phyloP scores from a whole-genome alignment of 30 jellyfish, hydroid and myxozoan species.

The Rhopilema esculentum region DNA sequence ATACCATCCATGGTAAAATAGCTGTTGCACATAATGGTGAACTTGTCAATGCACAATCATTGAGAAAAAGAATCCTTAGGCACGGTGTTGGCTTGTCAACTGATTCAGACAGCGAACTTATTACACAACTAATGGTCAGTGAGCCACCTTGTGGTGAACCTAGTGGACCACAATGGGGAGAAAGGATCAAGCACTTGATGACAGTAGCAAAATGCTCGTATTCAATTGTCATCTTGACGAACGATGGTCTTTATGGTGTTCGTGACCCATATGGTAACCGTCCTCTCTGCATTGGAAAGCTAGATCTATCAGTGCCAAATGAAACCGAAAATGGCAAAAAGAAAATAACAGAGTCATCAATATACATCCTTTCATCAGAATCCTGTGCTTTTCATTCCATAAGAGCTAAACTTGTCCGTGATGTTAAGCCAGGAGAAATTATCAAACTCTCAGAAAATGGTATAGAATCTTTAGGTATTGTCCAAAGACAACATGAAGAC shows the following conservation, averaged over 20 bases:
- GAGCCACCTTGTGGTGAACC: slow-evolving; percentile 98
- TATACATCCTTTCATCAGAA: slow-evolving; percentile 81
- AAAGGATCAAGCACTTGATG: slow-evolving; percentile 85
- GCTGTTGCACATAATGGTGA: slow-evolving; percentile 98
- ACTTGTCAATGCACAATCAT: slow-evolving; percentile 78
- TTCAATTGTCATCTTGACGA: slow-evolving; percentile 78
- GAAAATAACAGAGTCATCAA: slow-evolving; percentile 3
- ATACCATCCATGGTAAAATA: slow-evolving; percentile 84
- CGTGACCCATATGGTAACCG: slow-evolving; percentile 96
- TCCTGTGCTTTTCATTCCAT: slow-evolving; percentile 94
- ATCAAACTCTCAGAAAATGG: slow-evolving; percentile 76
- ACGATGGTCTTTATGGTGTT: slow-evolving; percentile 82
- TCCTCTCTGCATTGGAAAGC: slow-evolving; percentile 86
- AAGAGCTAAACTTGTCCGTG: slow-evolving; percentile 82
- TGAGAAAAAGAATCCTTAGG: slow-evolving; percentile 67
- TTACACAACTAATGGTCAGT: slow-evolving; percentile 87
- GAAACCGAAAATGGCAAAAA: slow-evolving; percentile 65
- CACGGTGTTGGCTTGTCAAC: slow-evolving; percentile 95
- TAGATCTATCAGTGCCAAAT: slow-evolving; percentile 7
- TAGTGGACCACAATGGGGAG: slow-evolving; percentile 86
- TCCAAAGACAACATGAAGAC: slow-evolving; percentile 43
- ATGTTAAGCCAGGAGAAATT: slow-evolving; percentile 92
- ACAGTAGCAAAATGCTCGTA: slow-evolving; percentile 79
- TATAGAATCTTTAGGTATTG: slow-evolving; percentile 59
- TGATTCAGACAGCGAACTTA: slow-evolving; percentile 89